Percentiles rank a stretch among this genome's conserved stretches.
These are phyloP conservation scores for Bombus confusus DNA, from an alignment of 1,140 invertebrate genomes.

Conservation along the genomic window DNA sequence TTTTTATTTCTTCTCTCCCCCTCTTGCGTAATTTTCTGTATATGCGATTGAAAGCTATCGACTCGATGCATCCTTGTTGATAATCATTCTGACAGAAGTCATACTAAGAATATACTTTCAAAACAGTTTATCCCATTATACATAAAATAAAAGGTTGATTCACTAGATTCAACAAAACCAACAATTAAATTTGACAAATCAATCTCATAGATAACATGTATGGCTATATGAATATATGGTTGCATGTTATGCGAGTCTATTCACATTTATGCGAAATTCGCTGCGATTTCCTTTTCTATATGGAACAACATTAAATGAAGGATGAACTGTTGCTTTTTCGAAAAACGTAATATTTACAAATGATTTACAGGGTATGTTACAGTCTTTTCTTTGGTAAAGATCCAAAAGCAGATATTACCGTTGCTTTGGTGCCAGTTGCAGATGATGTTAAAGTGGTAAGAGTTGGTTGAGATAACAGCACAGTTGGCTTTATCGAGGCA, in stretches of 20 bases:
- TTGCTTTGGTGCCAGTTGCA: slow-evolving; percentile 92
- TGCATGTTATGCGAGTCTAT: too few relatives aligned
- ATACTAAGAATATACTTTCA: background rate
- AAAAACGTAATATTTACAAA: slow-evolving; percentile 66
- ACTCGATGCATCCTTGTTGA: background rate
- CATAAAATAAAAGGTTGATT: background rate
- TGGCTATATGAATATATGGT: background rate
- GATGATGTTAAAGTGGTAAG: slow-evolving; percentile 87
- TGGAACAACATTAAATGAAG: slow-evolving; percentile 36
- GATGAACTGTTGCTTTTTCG: slow-evolving; percentile 34
- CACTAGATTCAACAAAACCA: background rate
- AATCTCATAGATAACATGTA: background rate
- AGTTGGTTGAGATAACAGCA: slow-evolving; percentile 84
- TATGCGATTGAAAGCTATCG: background rate
- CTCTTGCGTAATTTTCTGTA: background rate
- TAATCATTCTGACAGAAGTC: background rate
- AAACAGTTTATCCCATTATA: background rate
- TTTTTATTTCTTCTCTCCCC: background rate
- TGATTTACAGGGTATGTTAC: slow-evolving; percentile 76
- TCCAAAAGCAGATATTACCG: slow-evolving; percentile 94
- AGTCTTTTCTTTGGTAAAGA: slow-evolving; percentile 91
- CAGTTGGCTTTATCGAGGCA: slow-evolving; percentile 81
- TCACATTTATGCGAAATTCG: background rate
- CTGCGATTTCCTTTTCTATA: slow-evolving; percentile 1
- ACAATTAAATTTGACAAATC: background rate